These are phyloP conservation scores for Apolygus lucorum DNA, from an alignment of 1,140 invertebrate species.

Conservation along the genomic window DNA sequence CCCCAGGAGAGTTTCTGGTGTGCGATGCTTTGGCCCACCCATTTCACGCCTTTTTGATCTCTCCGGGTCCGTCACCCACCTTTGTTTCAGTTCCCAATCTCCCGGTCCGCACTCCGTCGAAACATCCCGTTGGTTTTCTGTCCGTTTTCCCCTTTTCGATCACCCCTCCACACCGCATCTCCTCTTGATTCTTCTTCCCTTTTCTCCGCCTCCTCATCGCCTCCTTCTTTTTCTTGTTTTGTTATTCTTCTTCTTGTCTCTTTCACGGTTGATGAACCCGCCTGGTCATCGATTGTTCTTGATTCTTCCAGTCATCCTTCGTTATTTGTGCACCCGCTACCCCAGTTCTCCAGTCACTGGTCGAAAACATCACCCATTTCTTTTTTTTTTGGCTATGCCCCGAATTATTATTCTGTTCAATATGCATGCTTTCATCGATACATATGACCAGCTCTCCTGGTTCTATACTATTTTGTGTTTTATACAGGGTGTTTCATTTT, in stretches of 20 bases:
- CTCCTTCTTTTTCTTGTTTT: neutral
- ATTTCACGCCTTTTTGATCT: neutral
- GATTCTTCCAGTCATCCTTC: neutral
- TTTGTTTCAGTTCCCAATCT: neutral
- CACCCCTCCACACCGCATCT: neutral
- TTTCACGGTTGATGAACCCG: neutral
- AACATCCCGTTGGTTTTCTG: neutral
- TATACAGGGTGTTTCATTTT: no score
- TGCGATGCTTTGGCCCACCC: neutral
- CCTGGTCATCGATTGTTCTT: neutral
- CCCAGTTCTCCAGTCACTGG: neutral
- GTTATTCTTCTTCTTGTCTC: neutral
- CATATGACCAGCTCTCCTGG: no score
- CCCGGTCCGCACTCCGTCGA: neutral
- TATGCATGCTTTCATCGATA: no score
- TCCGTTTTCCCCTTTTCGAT: neutral
- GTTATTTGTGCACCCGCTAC: neutral
- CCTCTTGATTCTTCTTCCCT: neutral
- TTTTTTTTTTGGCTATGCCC: no score
- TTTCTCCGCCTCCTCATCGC: no score
- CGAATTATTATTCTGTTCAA: no score
- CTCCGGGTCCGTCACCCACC: neutral
- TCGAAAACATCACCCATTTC: no score
- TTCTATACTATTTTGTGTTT: no score
- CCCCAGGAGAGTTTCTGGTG: neutral